Conservation (phyloP, 1,140 invertebrate genomes). For the Orchestia grillus region DNA sequence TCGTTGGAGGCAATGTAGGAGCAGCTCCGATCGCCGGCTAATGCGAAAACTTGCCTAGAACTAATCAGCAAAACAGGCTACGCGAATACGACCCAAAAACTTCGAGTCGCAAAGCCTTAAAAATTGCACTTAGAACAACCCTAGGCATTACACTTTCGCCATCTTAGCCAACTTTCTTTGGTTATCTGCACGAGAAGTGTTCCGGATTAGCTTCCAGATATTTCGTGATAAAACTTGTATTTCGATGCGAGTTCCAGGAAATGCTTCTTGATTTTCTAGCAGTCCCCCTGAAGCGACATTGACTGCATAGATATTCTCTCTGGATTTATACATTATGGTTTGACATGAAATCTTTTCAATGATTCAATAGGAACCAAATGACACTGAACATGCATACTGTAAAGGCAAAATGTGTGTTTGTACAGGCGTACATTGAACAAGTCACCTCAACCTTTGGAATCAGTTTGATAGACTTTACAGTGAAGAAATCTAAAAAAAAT, state of each 20-base stretch:
- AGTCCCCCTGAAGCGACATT: not conserved
- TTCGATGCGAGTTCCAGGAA: not conserved
- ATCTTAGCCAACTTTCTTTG: not conserved
- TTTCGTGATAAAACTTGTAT: not conserved
- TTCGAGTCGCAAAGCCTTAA: not conserved
- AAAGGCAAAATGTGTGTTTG: not conserved
- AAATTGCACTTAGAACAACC: not conserved
- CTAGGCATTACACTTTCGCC: not conserved
- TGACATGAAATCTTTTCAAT: not conserved
- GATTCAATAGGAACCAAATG: not conserved
- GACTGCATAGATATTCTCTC: not conserved
- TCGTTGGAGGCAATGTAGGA: conserved; percentile 8
- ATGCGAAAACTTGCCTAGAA: conserved; percentile 39
- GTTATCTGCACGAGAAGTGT: not conserved
- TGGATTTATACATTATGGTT: not conserved
- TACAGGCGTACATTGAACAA: too few species aligned
- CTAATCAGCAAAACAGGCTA: conserved; percentile 52
- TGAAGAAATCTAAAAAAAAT: too few species aligned
- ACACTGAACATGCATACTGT: not conserved
- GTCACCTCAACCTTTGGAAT: too few species aligned
- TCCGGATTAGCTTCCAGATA: not conserved
- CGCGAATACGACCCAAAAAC: conserved; percentile 42
- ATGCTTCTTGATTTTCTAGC: not conserved
- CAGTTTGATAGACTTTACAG: too few species aligned
- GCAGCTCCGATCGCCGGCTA: conserved; percentile 18